Evolutionary conservation across 35 echinoderm and acorn worm genomes (phyloP).

Genomic region (Lytechinus variegatus): DNA sequence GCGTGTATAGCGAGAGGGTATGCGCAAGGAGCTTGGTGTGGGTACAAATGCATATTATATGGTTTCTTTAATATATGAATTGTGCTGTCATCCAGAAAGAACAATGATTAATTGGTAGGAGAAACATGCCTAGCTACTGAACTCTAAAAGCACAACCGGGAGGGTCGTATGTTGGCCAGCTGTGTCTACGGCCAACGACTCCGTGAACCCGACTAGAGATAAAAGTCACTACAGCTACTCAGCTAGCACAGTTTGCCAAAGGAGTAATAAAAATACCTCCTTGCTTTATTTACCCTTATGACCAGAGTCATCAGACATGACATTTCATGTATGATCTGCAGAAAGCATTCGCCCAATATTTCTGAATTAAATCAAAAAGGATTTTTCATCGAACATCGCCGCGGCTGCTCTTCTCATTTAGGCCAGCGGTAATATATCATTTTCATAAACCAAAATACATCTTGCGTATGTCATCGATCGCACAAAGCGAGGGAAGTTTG

Average conservation of each 20-base stretch:
- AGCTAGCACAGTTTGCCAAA: not conserved
- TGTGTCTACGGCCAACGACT: not conserved
- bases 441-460: not conserved
- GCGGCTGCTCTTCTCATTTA: conserved; percentile 21
- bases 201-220: not conserved
- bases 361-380: conserved; percentile 37
- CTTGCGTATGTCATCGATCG: conserved; percentile 21
- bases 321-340: conserved; percentile 28
- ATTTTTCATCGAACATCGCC: not conserved
- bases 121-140: too few species aligned
- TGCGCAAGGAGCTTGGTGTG: too few species aligned
- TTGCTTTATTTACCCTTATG: not conserved
- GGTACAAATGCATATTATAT: too few species aligned
- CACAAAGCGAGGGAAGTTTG: not conserved
- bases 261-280: too few species aligned
- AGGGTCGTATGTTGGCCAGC: not conserved
- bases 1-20: too few species aligned
- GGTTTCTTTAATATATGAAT: too few species aligned
- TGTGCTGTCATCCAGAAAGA: too few species aligned
- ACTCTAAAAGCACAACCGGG: not conserved
- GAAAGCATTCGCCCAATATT: conserved; percentile 42
- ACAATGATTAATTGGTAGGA: too few species aligned
- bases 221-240: not conserved
- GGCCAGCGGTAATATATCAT: conserved; percentile 41
- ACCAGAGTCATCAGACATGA: not conserved